Evolutionary conservation across 2,113 vertebrate genomes (phyloP).

Genomic region (Datnioides undecimradiatus): DNA sequence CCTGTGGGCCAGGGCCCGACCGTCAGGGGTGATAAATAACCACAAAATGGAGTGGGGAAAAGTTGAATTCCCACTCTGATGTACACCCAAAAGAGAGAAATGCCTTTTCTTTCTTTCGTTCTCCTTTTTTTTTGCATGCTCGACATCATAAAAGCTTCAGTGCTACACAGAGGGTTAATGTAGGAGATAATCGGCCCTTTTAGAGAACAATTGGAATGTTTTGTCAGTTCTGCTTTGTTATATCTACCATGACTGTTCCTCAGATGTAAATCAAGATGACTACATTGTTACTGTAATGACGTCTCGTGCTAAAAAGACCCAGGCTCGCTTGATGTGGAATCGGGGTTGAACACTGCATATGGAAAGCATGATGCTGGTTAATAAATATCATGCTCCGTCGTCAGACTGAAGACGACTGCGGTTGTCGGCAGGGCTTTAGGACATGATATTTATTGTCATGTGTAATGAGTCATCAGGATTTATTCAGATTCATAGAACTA

Average conservation of each 20-base stretch:
- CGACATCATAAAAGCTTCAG: constrained; percentile 18
- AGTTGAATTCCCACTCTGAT: constrained; percentile 42
- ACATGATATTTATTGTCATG: constrained; percentile 61
- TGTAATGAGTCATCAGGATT: constrained; percentile 53
- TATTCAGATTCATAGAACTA: constrained; percentile 12
- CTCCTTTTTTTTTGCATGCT: constrained; percentile 24
- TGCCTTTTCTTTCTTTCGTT: constrained; percentile 2
- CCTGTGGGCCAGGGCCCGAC: constrained; percentile 82
- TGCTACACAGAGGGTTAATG: constrained; percentile 32
- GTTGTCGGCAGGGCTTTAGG: constrained; percentile 53
- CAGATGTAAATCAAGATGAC: constrained; percentile 55
- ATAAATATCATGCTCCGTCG: constrained; percentile 57
- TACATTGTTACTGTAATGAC: constrained; percentile 51
- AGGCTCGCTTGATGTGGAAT: constrained; percentile 61
- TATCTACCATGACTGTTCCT: constrained; percentile 63
- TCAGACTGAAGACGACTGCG: constrained; percentile 51
- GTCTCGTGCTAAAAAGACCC: constrained; percentile 32
- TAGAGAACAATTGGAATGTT: constrained; percentile 54
- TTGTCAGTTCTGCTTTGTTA: constrained; percentile 53
- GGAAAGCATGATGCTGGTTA: constrained; percentile 70
- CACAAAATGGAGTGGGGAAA: constrained; percentile 69
- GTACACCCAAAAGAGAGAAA: constrained; percentile 42
- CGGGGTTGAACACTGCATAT: constrained; percentile 37
- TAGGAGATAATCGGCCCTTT: constrained; percentile 38
- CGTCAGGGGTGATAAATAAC: constrained; percentile 81